Conservation (phyloP, 2,113 vertebrate genomes). For the Oreochromis aureus region DNA sequence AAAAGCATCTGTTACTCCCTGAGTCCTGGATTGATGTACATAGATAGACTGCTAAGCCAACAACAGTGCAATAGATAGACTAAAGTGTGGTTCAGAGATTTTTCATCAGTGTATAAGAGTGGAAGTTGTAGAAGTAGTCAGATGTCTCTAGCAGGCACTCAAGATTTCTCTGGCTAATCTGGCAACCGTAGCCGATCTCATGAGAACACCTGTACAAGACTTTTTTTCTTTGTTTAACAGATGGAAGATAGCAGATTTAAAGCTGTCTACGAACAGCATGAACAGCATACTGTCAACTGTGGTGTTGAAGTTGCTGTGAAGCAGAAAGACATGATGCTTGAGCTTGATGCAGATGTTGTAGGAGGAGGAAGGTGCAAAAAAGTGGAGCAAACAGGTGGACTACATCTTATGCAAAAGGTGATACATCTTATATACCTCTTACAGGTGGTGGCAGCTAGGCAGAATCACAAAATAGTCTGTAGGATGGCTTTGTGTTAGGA, state of each 20-base stretch:
- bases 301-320: background rate
- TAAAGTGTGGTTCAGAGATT: background rate
- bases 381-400: background rate
- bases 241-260: background rate
- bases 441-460: background rate
- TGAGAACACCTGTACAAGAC: background rate
- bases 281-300: background rate
- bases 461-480: background rate
- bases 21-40: background rate
- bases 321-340: background rate
- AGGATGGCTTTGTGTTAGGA: background rate
- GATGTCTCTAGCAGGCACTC: background rate
- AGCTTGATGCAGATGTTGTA: background rate
- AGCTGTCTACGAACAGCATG: background rate
- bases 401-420: background rate
- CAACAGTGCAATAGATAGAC: fast-evolving
- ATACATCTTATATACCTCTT: background rate
- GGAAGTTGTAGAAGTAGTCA: background rate
- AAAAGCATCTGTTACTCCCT: background rate
- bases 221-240: background rate
- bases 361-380: background rate
- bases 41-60: background rate
- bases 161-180: background rate
- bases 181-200: background rate
- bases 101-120: background rate